Conservation (phyloP, 2,888 invertebrate species). For the Syritta pipiens region DNA sequence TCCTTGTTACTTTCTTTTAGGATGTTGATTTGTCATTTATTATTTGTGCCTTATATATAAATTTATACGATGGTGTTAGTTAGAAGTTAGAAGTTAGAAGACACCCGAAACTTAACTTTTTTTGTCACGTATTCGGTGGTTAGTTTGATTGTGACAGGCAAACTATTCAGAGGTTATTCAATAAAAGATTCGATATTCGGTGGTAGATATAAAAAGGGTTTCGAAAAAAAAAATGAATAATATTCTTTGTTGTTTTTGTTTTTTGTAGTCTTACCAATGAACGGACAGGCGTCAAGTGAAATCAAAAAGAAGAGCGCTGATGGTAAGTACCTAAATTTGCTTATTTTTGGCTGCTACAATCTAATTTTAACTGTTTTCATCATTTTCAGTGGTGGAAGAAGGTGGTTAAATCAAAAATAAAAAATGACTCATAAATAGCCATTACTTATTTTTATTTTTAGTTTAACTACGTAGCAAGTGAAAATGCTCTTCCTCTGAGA, state of each 20-base stretch:
- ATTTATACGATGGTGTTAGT: background rate
- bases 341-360: background rate
- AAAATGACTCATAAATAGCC: too few species aligned
- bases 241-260: slow-evolving; percentile 11
- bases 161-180: slow-evolving; percentile 16
- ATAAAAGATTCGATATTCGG: background rate
- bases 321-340: too few species aligned
- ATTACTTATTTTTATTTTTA: too few species aligned
- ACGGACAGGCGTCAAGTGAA: slow-evolving; percentile 74
- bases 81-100: background rate
- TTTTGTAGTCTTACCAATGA: slow-evolving; percentile 78
- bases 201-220: background rate
- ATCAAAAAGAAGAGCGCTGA: slow-evolving; percentile 73
- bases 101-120: slow-evolving; percentile 1
- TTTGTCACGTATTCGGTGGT: slow-evolving; percentile 4
- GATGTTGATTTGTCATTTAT: slow-evolving; percentile 42
- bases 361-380: too few species aligned
- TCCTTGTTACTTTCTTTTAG: slow-evolving; percentile 39
- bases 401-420: too few species aligned
- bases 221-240: background rate
- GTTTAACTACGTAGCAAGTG: too few species aligned
- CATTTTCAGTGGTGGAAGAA: too few species aligned
- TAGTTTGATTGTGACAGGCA: slow-evolving; percentile 24
- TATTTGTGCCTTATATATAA: slow-evolving; percentile 5
- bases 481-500: too few species aligned